Percentiles rank a stretch among this genome's conserved stretches.
Conservation (phyloP, 2,113 vertebrate species). For the Caranx ignobilis region DNA sequence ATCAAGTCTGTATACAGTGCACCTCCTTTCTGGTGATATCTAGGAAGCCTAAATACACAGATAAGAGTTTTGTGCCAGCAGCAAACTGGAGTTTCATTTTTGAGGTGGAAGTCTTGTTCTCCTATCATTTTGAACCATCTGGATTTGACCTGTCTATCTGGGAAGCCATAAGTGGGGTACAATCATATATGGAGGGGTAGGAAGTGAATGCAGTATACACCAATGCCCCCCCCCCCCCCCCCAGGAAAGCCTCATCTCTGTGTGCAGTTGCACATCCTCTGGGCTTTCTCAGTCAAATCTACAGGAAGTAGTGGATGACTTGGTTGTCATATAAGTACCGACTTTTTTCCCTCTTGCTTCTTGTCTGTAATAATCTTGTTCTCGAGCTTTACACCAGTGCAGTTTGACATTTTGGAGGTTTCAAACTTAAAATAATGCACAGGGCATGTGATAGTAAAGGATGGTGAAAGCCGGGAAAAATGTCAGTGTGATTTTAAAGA, state of each 20-base stretch:
- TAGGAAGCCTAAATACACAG: conserved; percentile 28
- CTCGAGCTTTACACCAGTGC: conserved; percentile 5
- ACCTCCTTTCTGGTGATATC: conserved; percentile 14
- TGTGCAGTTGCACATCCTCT: conserved; percentile 78
- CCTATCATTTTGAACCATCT: conserved; percentile 92
- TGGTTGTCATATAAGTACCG: conserved; percentile 31
- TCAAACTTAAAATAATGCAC: neutral
- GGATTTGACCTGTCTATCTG: conserved; percentile 83
- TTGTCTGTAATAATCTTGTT: conserved; percentile 2
- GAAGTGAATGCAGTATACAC: conserved; percentile 80
- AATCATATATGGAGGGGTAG: conserved; percentile 72
- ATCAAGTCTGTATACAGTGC: conserved; percentile 3
- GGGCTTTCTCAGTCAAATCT: conserved; percentile 52
- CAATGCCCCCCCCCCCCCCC: conserved; percentile 16
- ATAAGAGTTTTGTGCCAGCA: conserved; percentile 52
- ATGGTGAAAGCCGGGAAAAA: neutral
- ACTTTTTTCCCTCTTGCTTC: conserved; percentile 34
- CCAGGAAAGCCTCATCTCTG: conserved; percentile 71
- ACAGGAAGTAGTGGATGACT: conserved; percentile 77
- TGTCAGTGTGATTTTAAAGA: neutral
- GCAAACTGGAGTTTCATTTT: conserved; percentile 43
- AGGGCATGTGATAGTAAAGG: neutral
- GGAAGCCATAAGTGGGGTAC: conserved; percentile 58
- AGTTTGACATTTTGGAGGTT: neutral
- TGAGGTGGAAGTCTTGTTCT: conserved; percentile 62